A percentile compares a stretch with the other conserved stretches of the same genome.
Conservation (phyloP, 2,888 invertebrate species). For the Drosophila heteroneura region DNA sequence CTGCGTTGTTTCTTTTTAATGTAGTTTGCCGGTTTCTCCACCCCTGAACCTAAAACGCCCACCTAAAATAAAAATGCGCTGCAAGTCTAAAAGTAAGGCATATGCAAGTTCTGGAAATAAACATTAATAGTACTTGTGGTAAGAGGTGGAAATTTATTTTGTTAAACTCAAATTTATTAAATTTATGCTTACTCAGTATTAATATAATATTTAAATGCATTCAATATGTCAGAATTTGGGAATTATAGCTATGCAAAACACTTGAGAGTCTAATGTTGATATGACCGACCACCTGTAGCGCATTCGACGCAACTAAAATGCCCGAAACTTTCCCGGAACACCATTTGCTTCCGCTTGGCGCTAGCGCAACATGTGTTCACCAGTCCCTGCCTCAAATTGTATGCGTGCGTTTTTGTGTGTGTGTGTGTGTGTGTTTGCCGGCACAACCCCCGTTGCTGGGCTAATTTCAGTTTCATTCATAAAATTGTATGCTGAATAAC, state of each 20-base stretch:
- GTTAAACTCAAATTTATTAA: neutral
- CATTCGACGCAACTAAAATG: slow-evolving; percentile 29
- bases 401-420: slow-evolving; percentile 5
- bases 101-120: slow-evolving; percentile 13
- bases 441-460: slow-evolving; percentile 44
- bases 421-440: slow-evolving; percentile 30
- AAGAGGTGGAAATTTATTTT: slow-evolving; percentile 4
- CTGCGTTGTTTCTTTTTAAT: slow-evolving; percentile 53
- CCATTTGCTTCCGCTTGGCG: slow-evolving; percentile 62
- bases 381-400: slow-evolving; percentile 26
- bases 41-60: slow-evolving; percentile 61
- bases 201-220: slow-evolving; percentile 1
- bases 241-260: neutral
- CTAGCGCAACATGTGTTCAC: slow-evolving; percentile 71
- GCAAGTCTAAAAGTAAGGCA: slow-evolving; percentile 17
- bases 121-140: neutral
- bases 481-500: slow-evolving; percentile 19
- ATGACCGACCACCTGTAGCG: slow-evolving; percentile 47
- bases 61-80: slow-evolving; percentile 50
- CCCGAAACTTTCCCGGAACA: slow-evolving; percentile 52
- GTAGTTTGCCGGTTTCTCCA: slow-evolving; percentile 59
- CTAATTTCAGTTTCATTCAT: slow-evolving; percentile 52
- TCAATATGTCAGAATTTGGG: neutral
- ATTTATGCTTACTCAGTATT: neutral
- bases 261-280: neutral